Evolutionary conservation across 2,113 vertebrate genomes (phyloP).

Genomic region (Ariopsis seemanni): DNA sequence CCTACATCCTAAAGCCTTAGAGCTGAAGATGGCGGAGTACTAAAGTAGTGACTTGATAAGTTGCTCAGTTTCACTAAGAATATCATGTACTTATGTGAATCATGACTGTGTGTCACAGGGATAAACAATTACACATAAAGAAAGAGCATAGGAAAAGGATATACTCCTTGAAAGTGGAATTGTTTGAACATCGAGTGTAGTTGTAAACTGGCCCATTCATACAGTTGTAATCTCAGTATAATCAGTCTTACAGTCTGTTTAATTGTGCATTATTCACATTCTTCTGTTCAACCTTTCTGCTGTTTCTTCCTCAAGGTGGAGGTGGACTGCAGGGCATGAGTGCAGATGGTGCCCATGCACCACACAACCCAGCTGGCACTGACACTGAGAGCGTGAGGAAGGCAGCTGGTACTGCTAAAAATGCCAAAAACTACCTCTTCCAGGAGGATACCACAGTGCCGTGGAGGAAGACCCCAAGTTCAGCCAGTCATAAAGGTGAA

Average conservation of each 20-base stretch:
- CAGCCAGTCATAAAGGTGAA: conserved; percentile 36
- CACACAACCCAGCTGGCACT: conserved; percentile 41
- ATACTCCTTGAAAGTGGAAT: neutral
- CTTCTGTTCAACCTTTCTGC: conserved; percentile 29
- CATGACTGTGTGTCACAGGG: neutral
- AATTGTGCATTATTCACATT: conserved; percentile 25
- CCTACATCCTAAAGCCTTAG: neutral
- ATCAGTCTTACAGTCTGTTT: conserved; percentile 9
- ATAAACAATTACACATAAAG: neutral
- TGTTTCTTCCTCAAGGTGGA: conserved; percentile 45
- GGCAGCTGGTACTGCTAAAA: conserved; percentile 48
- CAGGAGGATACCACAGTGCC: conserved; percentile 27
- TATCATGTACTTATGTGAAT: neutral
- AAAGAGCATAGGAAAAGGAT: neutral
- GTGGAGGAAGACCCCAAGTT: conserved; percentile 17
- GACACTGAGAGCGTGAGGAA: conserved; percentile 33
- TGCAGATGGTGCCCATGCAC: conserved; percentile 50
- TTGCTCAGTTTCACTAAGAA: neutral
- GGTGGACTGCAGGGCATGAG: conserved; percentile 23
- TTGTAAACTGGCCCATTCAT: neutral
- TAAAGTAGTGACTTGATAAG: neutral
- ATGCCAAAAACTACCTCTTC: conserved; percentile 25
- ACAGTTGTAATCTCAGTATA: neutral
- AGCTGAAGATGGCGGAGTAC: neutral
- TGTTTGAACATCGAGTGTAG: neutral